phyloP scores from a whole-genome alignment of 2,888 invertebrate species.

The Nineta flava region DNA sequence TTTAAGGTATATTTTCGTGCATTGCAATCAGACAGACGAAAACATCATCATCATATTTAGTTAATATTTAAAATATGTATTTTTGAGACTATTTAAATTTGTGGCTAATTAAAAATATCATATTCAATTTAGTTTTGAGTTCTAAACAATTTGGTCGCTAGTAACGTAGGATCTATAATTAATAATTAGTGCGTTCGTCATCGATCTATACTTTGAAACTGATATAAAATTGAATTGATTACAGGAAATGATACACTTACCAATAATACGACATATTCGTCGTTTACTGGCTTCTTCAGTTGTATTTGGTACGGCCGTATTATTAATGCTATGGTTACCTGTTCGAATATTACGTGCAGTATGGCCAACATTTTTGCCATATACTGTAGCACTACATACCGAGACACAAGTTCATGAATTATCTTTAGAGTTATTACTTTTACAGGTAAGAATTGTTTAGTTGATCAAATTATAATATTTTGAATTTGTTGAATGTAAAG shows the following conservation, averaged over 20 bases:
- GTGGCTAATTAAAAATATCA: too few relatives aligned
- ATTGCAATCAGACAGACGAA: too few relatives aligned
- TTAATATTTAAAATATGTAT: too few relatives aligned
- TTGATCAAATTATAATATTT: background rate
- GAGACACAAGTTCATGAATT: conserved; percentile 86
- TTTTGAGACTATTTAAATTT: too few relatives aligned
- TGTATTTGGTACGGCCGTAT: conserved; percentile 88
- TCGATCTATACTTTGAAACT: too few relatives aligned
- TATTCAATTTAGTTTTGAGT: too few relatives aligned
- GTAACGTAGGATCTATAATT: too few relatives aligned
- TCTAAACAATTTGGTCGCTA: too few relatives aligned
- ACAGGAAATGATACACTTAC: conserved; percentile 93
- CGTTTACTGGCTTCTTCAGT: conserved; percentile 85
- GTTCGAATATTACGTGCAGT: conserved; percentile 67
- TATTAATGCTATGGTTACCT: conserved; percentile 93
- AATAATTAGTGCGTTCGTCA: too few relatives aligned
- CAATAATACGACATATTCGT: conserved; percentile 79
- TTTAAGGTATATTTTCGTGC: too few relatives aligned
- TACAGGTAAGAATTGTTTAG: conserved; percentile 44
- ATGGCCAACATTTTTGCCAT: conserved; percentile 84
- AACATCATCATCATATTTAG: too few relatives aligned
- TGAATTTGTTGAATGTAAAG: conserved; percentile 1
- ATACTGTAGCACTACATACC: conserved; percentile 70
- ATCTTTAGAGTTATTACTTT: conserved; percentile 75
- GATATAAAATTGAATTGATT: conserved; percentile 12